Evolutionary conservation across 2,888 invertebrate genomes (phyloP).

Genomic region (Lordiphosa andalusiaca): DNA sequence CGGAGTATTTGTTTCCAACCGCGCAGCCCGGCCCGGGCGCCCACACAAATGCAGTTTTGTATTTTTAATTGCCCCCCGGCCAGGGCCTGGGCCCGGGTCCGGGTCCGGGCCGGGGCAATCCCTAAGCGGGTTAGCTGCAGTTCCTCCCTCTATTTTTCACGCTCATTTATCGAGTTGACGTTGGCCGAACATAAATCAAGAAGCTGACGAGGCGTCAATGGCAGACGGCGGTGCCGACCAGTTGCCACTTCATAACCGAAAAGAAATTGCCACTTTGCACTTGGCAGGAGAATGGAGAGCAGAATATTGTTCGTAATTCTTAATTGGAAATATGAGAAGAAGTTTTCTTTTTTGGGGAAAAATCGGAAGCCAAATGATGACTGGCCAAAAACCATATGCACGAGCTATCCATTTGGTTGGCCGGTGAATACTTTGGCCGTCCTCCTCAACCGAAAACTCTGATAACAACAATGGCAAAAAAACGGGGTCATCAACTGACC

Average conservation of each 20-base stretch:
- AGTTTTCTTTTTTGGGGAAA: too few relatives aligned
- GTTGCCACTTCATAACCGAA: slow-evolving; percentile 40
- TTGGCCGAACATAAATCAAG: slow-evolving; percentile 57
- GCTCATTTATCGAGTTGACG: slow-evolving; percentile 31
- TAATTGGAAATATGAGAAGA: too few relatives aligned
- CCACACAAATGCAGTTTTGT: slow-evolving; percentile 39
- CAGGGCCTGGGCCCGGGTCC: slow-evolving; percentile 5
- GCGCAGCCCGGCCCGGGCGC: slow-evolving; percentile 5
- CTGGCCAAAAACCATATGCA: background rate
- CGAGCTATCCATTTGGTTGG: background rate
- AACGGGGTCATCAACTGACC: slow-evolving; percentile 22
- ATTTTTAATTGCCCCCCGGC: slow-evolving; percentile 66
- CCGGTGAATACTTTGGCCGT: too few relatives aligned
- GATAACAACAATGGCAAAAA: slow-evolving; percentile 20
- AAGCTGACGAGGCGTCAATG: slow-evolving; percentile 62
- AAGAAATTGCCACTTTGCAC: background rate
- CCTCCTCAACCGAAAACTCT: too few relatives aligned
- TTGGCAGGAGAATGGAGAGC: too few relatives aligned
- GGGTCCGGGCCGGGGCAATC: slow-evolving; percentile 7
- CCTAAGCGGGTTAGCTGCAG: slow-evolving; percentile 23
- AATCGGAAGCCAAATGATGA: too few relatives aligned
- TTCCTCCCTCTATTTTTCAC: slow-evolving; percentile 17
- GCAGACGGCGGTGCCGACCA: slow-evolving; percentile 42
- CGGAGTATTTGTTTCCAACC: slow-evolving; percentile 49
- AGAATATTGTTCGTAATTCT: too few relatives aligned